A percentile compares a stretch with the other conserved stretches of the same genome.
Conservation (phyloP, 2,797 vertebrate genomes). For the Pseudopleuronectes americanus region DNA sequence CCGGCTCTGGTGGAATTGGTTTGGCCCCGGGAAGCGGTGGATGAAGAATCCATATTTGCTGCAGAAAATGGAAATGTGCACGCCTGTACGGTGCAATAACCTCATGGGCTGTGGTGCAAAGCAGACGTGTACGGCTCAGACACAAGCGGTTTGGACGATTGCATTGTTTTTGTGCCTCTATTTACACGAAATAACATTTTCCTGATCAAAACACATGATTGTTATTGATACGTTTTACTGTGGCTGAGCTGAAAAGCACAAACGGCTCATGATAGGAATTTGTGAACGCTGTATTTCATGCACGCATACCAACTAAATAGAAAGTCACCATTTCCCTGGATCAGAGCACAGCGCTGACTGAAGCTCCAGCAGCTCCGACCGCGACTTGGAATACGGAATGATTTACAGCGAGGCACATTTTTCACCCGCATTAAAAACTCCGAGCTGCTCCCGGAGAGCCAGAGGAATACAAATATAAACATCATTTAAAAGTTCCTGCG, state of each 20-base stretch:
- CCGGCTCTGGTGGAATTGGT: conserved; percentile 45
- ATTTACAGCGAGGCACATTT: conserved; percentile 56
- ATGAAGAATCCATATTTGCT: conserved; percentile 63
- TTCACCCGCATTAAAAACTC: conserved; percentile 59
- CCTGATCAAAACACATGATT: too few species aligned
- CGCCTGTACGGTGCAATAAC: conserved; percentile 28
- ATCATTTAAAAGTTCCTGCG: conserved; percentile 54
- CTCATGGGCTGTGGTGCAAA: conserved; percentile 34
- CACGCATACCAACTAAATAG: conserved; percentile 25
- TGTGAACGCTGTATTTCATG: conserved; percentile 40
- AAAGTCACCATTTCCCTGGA: conserved; percentile 35
- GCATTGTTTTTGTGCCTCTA: conserved; percentile 19
- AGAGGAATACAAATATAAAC: conserved; percentile 68
- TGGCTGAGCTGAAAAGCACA: conserved; percentile 9
- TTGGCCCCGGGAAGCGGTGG: conserved; percentile 58
- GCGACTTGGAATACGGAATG: conserved; percentile 53
- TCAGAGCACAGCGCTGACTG: conserved; percentile 32
- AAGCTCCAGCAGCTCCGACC: conserved; percentile 30
- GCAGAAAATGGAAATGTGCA: conserved; percentile 52
- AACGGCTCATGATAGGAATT: conserved; percentile 27
- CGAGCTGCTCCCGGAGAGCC: conserved; percentile 39
- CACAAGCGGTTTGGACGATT: conserved; percentile 29
- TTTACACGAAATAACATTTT: not conserved
- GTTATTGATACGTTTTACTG: not conserved
- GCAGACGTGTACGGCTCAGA: conserved; percentile 26